Base-by-base conservation (phyloP, 2,113 vertebrate genomes). In the Ursus arctos region DNA sequence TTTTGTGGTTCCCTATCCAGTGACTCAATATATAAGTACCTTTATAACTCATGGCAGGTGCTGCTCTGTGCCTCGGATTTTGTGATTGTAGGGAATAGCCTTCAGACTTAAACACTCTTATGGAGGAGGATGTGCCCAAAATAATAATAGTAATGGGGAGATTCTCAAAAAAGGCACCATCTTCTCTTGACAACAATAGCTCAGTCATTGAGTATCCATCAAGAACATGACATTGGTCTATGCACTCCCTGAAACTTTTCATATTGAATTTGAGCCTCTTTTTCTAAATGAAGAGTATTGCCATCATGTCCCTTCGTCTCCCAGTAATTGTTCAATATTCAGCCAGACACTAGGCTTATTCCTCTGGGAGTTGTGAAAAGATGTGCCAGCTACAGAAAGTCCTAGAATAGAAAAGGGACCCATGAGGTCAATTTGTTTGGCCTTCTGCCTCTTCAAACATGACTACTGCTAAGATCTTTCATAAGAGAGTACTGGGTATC, bases 1-100 rank as follows among this genome's bases (percentile, higher is more conserved):
- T 97, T 97, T 95, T 91, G 43, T 69, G 96, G 76, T 87, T 53
- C 36, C 77, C n/a, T 65, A 24, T 84, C 97, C 96, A 98, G 97
- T 49, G 0, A 28, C 59, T 97, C 92, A 76, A 87, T 49, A 79
- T 94, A 93, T 93, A 97, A 97, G 74, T n/a, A 72, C 65, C 0
- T 0, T 72, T 97, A 55, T 97, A 95, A 96, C 94, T 98, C 94
- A 85, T 0, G 0, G 61, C 18, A 43, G 97, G 92, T 98, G 93
- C 88, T 97, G 59, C 40, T 92, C 69, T 91, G 0, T 26, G 81
- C 81, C 53, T 92, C 82, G 81, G 87, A 94, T 72, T 88, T 94
- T 95, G 63, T 92, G 71, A 84, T 69, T 90, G 94, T 87, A 91
- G 92, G 95, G 97, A 98, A 89, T 7, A 96, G 94, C 90, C 95